Percentiles rank a stretch among this genome's conserved stretches.
Conservation (phyloP, 2,888 invertebrate species). For the Eupithecia insigniata region DNA sequence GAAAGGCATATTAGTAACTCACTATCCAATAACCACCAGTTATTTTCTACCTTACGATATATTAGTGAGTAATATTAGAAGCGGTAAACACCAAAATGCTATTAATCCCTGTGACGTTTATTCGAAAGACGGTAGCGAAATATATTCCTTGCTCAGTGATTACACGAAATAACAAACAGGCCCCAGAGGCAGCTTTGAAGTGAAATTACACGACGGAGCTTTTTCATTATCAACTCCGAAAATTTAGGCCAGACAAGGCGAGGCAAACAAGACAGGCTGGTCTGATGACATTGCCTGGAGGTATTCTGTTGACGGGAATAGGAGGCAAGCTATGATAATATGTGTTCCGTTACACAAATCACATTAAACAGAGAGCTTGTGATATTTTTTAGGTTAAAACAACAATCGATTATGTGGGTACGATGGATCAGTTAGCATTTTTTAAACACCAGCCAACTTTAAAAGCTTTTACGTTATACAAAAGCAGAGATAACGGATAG, state of each 20-base stretch:
- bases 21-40: slow-evolving; percentile 10
- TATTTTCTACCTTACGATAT: slow-evolving; percentile 18
- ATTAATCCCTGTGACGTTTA: slow-evolving; percentile 42
- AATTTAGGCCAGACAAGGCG: slow-evolving; percentile 69
- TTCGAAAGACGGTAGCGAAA: slow-evolving; percentile 51
- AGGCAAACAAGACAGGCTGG: slow-evolving; percentile 52
- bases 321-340: slow-evolving; percentile 31
- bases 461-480: not conserved
- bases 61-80: no score
- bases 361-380: slow-evolving; percentile 6
- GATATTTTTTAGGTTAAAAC: not conserved
- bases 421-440: not conserved
- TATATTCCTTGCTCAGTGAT: slow-evolving; percentile 68
- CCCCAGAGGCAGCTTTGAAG: slow-evolving; percentile 67
- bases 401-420: not conserved
- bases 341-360: slow-evolving; percentile 10
- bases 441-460: not conserved
- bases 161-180: slow-evolving; percentile 72
- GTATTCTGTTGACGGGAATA: slow-evolving; percentile 40
- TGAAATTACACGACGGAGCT: slow-evolving; percentile 72
- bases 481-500: not conserved
- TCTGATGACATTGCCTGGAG: slow-evolving; percentile 47
- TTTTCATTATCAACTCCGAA: slow-evolving; percentile 79
- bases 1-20: slow-evolving; percentile 22
- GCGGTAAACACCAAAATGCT: slow-evolving; percentile 38